phyloP scores from a whole-genome alignment of 2,113 vertebrate genomes.

The Elanus axillaris region DNA sequence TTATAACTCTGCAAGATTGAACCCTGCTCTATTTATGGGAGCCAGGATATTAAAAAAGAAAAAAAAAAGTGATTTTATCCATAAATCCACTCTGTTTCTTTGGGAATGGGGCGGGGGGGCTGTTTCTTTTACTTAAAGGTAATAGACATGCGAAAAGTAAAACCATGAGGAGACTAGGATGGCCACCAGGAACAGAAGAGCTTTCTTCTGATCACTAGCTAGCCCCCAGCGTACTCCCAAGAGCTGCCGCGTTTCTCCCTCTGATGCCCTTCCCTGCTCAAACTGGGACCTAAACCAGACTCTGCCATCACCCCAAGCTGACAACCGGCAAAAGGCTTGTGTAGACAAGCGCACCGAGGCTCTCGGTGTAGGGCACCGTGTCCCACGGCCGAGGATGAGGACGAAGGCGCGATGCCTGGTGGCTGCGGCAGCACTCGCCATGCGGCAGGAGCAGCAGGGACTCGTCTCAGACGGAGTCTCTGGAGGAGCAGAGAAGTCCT shows the following conservation, averaged over 20 bases:
- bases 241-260: too few species aligned
- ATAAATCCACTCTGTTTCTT: background rate
- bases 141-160: background rate
- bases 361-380: rapidly evolving
- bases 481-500: rapidly evolving
- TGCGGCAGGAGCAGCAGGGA: background rate
- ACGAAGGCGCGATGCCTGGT: rapidly evolving
- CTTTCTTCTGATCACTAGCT: background rate
- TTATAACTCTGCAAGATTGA: background rate
- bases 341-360: rapidly evolving
- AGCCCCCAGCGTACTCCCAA: background rate
- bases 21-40: background rate
- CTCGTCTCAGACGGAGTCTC: background rate
- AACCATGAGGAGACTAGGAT: background rate
- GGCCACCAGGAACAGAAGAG: background rate
- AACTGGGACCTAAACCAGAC: background rate
- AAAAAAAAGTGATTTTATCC: background rate
- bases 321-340: too few species aligned
- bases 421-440: background rate
- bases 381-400: background rate
- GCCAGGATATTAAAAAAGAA: too few species aligned
- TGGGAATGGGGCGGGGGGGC: background rate
- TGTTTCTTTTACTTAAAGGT: background rate
- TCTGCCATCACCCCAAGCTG: background rate
- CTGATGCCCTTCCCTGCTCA: background rate